Base-by-base conservation (phyloP, 2,888 invertebrate species). In the Epiblema foenella region DNA sequence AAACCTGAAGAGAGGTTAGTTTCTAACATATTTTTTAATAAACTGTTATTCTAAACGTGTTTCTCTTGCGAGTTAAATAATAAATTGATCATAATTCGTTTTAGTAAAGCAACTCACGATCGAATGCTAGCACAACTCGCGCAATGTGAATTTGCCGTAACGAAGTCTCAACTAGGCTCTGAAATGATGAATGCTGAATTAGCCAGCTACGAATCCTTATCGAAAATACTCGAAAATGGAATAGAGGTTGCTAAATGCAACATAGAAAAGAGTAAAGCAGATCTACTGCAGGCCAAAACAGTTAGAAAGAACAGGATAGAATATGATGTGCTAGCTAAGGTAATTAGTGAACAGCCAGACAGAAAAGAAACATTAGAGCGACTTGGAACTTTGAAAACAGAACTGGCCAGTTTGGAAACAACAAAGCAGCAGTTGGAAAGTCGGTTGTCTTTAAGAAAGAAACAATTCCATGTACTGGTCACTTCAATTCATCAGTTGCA, bases 301-400 rank as follows among this genome's bases (percentile, higher is more conserved):
- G 96, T 98, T 33, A 95, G 98, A 15, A 97, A 98, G 84, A 98
- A 99, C 85, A 95, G 97, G 80, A 96, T 97, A 91, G 98, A 98
- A 85, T 99, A 99, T 90, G 98, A 99, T 92, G 96, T 98, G 12
- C 83, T 99, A 52, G 98, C 98, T 0, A 97, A 98, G 86, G 96
- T 98, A 0, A 98, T 99, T 74, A 96, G 96, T 77, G 96, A 97
- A 80, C 98, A 98, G 83, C 98, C 98, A 0, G 98, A 98, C 82
- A 94, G 98, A 77, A 96, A 96, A 80, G 96, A 97, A 75, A 97
- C 97, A 0, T 89, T 94, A 70, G 95, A 96, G 76, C 94, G 95
- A 75, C 91, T 98, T 1, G 94, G 95, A 58, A 94, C 94, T 15
- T 90, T 98, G 15, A 96, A 96, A 82, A 95, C 95, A 18, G 97